Conservation (phyloP, 2,888 invertebrate species). For the Sminthurinus aureus region DNA sequence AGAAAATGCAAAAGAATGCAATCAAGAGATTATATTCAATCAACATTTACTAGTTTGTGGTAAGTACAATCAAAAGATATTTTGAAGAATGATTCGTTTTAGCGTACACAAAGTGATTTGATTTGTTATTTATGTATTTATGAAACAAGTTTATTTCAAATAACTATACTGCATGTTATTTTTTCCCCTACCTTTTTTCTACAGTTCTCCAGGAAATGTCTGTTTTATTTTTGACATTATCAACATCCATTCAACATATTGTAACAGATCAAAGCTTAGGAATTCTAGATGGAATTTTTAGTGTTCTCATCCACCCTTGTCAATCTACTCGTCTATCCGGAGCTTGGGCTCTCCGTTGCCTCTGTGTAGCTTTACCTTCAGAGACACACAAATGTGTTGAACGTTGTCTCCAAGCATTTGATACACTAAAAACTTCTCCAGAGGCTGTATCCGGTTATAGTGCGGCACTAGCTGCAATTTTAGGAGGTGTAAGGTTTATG, state of each 20-base stretch:
- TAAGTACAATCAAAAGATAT: too few species aligned
- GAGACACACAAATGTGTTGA: conserved; percentile 65
- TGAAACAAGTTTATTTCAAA: too few species aligned
- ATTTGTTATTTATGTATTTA: too few species aligned
- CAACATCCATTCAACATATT: conserved; percentile 92
- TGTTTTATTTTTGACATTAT: conserved; percentile 85
- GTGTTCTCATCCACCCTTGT: conserved; percentile 92
- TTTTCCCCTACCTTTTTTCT: conserved; percentile 61
- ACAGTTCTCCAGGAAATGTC: conserved; percentile 87
- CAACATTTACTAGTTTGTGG: conserved; percentile 90
- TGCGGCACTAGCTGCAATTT: conserved; percentile 89
- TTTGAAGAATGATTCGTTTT: too few species aligned
- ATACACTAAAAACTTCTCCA: conserved; percentile 87
- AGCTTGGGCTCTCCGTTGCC: conserved; percentile 91
- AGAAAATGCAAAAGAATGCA: conserved; percentile 89
- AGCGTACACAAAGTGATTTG: too few species aligned
- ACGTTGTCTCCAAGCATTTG: conserved; percentile 81
- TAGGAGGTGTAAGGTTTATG: conserved; percentile 89
- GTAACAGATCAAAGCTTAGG: conserved; percentile 84
- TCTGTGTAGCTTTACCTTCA: conserved; percentile 92
- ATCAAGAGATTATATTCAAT: conserved; percentile 88
- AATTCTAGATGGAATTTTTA: conserved; percentile 77
- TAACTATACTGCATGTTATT: too few species aligned
- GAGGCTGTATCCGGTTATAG: conserved; percentile 90
- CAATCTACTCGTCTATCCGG: conserved; percentile 87